Evolutionary conservation across 2,888 invertebrate species (phyloP).

Genomic region (Empis livida): DNA sequence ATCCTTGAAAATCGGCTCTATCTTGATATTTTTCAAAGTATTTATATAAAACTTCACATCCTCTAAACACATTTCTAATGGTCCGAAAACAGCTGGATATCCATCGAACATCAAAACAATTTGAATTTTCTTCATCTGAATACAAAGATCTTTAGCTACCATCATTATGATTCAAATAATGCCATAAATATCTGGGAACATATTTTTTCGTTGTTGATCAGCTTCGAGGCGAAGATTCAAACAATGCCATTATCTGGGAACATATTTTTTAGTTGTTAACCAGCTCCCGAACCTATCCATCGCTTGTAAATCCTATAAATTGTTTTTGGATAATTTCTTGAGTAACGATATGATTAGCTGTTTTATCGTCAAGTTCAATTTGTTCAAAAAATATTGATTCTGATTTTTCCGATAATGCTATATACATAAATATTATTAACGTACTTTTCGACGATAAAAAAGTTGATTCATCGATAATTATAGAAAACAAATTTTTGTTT

Average conservation of each 20-base stretch:
- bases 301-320: not conserved
- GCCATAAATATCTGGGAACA: too few species aligned
- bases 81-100: not conserved
- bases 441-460: not conserved
- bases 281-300: not conserved
- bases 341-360: not conserved
- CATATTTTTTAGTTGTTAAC: not conserved
- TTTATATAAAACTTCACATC: not conserved
- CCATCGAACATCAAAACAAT: not conserved
- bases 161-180: too few species aligned
- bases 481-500: not conserved
- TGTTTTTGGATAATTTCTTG: not conserved
- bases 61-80: not conserved
- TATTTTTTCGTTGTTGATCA: not conserved
- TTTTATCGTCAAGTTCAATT: not conserved
- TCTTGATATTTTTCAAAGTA: not conserved
- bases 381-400: not conserved
- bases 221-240: not conserved
- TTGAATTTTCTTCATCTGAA: not conserved
- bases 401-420: not conserved
- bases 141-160: not conserved
- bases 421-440: not conserved
- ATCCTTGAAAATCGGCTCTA: not conserved
- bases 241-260: not conserved
- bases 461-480: not conserved